These are phyloP conservation scores for Atopsyche davidsoni DNA, from an alignment of 1,140 invertebrate genomes.

Conservation along the genomic window DNA sequence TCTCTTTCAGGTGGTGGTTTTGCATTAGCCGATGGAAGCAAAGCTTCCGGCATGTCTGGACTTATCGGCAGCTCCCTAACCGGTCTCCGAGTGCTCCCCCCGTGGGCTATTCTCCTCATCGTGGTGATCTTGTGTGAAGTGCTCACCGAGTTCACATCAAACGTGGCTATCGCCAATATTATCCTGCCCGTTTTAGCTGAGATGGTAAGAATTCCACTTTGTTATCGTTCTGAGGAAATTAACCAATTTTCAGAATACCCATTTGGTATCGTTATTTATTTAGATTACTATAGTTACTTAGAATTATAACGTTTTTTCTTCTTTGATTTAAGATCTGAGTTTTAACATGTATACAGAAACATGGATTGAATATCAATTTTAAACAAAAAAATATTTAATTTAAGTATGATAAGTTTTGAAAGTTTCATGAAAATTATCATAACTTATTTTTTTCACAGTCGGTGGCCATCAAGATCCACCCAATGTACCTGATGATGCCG, in stretches of 20 bases:
- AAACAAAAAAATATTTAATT: background rate
- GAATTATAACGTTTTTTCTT: background rate
- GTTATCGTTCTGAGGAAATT: too few relatives aligned
- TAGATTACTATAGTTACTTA: background rate
- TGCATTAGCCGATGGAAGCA: slow-evolving; percentile 77
- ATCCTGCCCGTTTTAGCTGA: slow-evolving; percentile 74
- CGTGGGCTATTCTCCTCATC: slow-evolving; percentile 52
- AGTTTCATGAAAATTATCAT: too few relatives aligned
- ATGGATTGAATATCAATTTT: background rate
- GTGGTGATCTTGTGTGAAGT: slow-evolving; percentile 49
- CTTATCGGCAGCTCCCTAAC: slow-evolving; percentile 63
- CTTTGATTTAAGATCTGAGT: background rate
- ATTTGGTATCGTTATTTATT: background rate
- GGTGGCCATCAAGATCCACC: slow-evolving; percentile 63
- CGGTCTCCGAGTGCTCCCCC: slow-evolving; percentile 49
- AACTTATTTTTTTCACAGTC: slow-evolving; percentile 42
- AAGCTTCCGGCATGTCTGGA: slow-evolving; percentile 67
- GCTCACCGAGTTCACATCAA: slow-evolving; percentile 77
- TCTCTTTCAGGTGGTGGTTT: slow-evolving; percentile 67
- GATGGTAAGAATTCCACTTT: slow-evolving; percentile 59
- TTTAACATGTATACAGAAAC: too few relatives aligned
- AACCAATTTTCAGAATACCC: too few relatives aligned
- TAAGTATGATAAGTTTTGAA: background rate
- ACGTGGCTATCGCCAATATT: slow-evolving; percentile 80
- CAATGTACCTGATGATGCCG: slow-evolving; percentile 82